Conservation (phyloP, 2,113 vertebrate genomes). For the human (Homo sapiens) region GRCh38 chr12:80096001-80096500, state of each 20-base stretch:
- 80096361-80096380: background rate
- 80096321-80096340: background rate
- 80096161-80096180: background rate
- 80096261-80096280: background rate
- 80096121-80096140: background rate
- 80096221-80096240: background rate
- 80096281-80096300: background rate
- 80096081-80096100: background rate
- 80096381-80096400: background rate
- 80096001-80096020: background rate
- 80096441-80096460: background rate
- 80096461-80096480: background rate
- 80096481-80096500: background rate
- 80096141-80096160: background rate
- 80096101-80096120: background rate
- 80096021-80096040: background rate
- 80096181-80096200: background rate
- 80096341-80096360: background rate
- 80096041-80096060: background rate
- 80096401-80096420: background rate
- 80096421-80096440: background rate
- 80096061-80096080: background rate
- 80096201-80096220: background rate
- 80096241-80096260: background rate
- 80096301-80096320: background rate